Base-by-base conservation (phyloP, 1,140 invertebrate species). In the Drepana arcuata region DNA sequence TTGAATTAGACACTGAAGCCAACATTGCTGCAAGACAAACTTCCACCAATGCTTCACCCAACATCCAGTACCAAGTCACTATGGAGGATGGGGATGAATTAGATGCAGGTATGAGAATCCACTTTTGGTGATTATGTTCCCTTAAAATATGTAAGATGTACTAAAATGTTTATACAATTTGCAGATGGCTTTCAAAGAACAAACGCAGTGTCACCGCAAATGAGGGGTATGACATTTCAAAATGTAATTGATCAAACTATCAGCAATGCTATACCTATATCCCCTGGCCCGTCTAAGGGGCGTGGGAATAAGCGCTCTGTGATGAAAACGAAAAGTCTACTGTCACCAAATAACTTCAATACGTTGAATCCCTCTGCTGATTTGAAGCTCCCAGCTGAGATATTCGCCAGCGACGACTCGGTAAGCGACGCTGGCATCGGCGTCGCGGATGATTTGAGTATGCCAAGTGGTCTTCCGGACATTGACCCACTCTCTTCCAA, bases 321-420 rank as follows among this genome's bases (percentile, higher is more conserved):
- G n/a, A n/a, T n/a, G n/a, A n/a, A n/a, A n/a, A n/a, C n/a, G n/a
- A n/a, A 65, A 43, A 54, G 39, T 15, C 31, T 70, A 10, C 32
- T 64, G 16, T 40, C 57, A 34, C 33, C 65, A 28, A 60, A 44
- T 33, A 70, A 60, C 52, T 80, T 66, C 27, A 71, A 79, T 47
- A 34, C 50, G 23, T 48, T 78, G 28, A 72, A 68, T 14, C 64
- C 69, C 21, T 53, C 75, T 25, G 60, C 70, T 28, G 75, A 82
- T 44, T 66, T 75, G 34, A 80, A 68, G 43, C 56, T 82, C 9
- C 78, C 78, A 14, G 78, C 78, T 45, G 75, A 82, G 28, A 80
- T 80, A 49, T 80, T 82, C 62, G 78, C 78, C 25, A 80, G 75
- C 47, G 75, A 82, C 55, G 78, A 82, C 41, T 82, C 78, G 21